These are phyloP conservation scores for Rhincodon typus DNA, from an alignment of 2,797 vertebrate genomes.

Conservation along the genomic window DNA sequence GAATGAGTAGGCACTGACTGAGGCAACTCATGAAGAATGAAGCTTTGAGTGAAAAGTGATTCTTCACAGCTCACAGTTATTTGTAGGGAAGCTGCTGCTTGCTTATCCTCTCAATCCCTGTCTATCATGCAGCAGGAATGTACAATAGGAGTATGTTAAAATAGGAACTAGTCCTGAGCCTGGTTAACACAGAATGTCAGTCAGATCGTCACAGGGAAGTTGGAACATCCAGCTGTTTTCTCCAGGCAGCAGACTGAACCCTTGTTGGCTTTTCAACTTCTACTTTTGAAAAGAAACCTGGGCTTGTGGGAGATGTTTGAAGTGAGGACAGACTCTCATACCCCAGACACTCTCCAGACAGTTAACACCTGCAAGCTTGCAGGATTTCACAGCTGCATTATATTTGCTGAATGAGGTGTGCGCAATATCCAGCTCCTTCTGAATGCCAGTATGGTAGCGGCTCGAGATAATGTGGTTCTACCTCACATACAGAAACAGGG, in stretches of 20 bases:
- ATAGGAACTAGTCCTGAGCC: background rate
- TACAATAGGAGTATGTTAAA: too few species aligned
- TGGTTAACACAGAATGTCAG: background rate
- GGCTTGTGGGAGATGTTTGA: background rate
- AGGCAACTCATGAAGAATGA: background rate
- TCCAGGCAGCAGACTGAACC: background rate
- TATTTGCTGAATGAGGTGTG: background rate
- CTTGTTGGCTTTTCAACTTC: background rate
- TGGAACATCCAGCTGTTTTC: background rate
- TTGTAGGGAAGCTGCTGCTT: background rate
- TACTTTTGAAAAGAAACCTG: background rate
- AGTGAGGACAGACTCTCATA: background rate
- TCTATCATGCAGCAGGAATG: background rate
- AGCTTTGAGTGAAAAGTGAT: background rate
- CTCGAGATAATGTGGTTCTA: background rate
- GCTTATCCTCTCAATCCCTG: background rate
- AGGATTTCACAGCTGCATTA: constrained; percentile 5
- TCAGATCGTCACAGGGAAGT: too few species aligned
- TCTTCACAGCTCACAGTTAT: background rate
- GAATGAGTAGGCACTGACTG: background rate
- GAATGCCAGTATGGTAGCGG: background rate
- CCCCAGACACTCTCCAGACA: background rate
- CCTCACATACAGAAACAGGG: too few species aligned
- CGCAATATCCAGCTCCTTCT: background rate
- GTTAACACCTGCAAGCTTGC: background rate